A percentile compares a stretch with the other conserved stretches of the same genome.
Evolutionary conservation across 2,113 vertebrate species (phyloP).

Genomic region (Silurus glanis): DNA sequence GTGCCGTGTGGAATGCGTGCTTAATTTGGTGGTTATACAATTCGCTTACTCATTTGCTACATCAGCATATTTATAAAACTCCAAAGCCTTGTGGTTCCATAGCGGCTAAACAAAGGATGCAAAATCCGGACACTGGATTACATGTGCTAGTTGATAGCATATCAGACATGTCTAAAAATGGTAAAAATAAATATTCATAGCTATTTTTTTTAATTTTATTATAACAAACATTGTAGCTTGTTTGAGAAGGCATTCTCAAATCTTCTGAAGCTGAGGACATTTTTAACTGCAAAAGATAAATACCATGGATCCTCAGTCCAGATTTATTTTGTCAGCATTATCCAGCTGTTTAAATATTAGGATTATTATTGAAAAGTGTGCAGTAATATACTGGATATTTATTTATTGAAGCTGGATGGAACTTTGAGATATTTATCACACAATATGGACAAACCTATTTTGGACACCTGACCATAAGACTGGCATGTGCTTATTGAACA

Average conservation of each 20-base stretch:
- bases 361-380: neutral
- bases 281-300: neutral
- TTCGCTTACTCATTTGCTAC: neutral
- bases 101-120: neutral
- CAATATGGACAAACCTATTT: no score
- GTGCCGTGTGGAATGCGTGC: neutral
- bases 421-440: neutral
- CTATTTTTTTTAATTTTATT: neutral
- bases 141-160: neutral
- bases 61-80: neutral
- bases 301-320: neutral
- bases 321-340: neutral
- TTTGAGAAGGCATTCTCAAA: neutral
- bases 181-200: neutral
- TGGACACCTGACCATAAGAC: no score
- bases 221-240: neutral
- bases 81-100: neutral
- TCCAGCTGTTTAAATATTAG: neutral
- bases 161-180: neutral
- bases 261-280: neutral
- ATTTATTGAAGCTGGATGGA: neutral
- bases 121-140: neutral
- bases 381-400: neutral
- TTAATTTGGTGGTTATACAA: neutral
- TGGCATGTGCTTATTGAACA: no score